A percentile compares a stretch with the other conserved stretches of the same genome.
Evolutionary conservation across 2,113 vertebrate species (phyloP).

Genomic region (Silurus meridionalis): DNA sequence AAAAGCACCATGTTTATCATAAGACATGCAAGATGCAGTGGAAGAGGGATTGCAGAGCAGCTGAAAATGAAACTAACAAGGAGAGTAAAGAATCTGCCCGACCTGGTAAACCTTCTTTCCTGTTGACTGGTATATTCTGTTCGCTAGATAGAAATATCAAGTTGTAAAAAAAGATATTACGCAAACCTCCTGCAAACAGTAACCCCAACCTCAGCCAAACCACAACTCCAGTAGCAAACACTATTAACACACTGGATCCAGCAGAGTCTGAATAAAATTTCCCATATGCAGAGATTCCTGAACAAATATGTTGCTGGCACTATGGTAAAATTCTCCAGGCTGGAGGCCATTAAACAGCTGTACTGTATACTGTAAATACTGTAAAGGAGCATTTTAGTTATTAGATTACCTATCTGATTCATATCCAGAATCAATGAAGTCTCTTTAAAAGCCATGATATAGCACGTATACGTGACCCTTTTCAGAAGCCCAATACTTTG

Average conservation of each 20-base stretch:
- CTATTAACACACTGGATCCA: not conserved
- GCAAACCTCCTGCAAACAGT: not conserved
- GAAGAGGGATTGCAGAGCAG: no score
- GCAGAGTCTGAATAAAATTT: not conserved
- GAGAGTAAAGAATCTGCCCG: not conserved
- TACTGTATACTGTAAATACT: not conserved
- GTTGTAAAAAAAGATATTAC: not conserved
- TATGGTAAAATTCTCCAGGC: not conserved
- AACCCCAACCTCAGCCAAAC: not conserved
- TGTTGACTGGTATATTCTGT: not conserved
- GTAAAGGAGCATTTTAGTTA: constrained; percentile 9
- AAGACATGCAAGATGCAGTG: not conserved
- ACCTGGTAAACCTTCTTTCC: not conserved
- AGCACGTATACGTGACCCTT: not conserved
- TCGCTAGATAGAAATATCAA: not conserved
- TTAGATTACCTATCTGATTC: constrained; percentile 29
- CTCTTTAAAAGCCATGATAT: not conserved
- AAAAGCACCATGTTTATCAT: not conserved
- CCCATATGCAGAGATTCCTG: not conserved
- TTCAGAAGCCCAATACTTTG: not conserved
- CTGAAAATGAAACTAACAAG: not conserved
- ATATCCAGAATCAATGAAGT: constrained; percentile 25
- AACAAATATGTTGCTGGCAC: not conserved
- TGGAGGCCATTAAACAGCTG: not conserved
- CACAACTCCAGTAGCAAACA: not conserved